Evolutionary conservation across 30 jellyfish, hydroid and myxozoan genomes (phyloP), one percentile per base, ranked within the genome.

Genomic region (Aurelia aurita): DNA sequence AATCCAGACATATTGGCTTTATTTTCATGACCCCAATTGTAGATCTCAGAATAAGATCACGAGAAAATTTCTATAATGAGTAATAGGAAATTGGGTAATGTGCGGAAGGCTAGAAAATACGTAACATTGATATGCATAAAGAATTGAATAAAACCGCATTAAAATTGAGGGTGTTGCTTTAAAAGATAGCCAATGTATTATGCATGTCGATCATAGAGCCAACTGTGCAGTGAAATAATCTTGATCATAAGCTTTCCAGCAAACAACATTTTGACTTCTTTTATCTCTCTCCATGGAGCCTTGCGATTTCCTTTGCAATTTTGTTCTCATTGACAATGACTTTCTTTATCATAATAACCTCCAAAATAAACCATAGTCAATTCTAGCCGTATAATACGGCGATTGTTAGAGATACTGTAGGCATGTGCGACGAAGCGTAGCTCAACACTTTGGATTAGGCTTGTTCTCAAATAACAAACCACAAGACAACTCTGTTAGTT

Each of bases 401-500:
- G 59, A 74, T 49, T 74, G 73, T 74, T 8, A 81, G 70, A 73
- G 63, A 65, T 54, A 58, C 84, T 66, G 84, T 72, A 31, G 83
- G 65, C 64, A 26, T 15, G 91, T 46, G 84, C 91, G 70, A 23
- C 34, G 58, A 69, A 49, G 91, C 91, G 80, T 81, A 19, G 85
- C 73, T 23, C 80, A 19, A 39, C 51, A 80, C 27, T 32, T 79
- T 22, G 73, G 90, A 79, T 79, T 74, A 74, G 86, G 63, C 72
- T 27, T 54, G 77, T 54, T 28, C 86, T 53, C 71, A 81, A 79
- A 79, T 79, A 79, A 79, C 82, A 79, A 79, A 64, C 90, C 90
- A 35, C 90, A 79, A 64, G 62, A n/a, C 28, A 79, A 25, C 90
- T 79, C 89, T 60, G 79, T 65, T 67, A 79, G 90, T 79, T 79